Base-by-base conservation (phyloP, 2,888 invertebrate genomes). In the Abrostola tripartita region DNA sequence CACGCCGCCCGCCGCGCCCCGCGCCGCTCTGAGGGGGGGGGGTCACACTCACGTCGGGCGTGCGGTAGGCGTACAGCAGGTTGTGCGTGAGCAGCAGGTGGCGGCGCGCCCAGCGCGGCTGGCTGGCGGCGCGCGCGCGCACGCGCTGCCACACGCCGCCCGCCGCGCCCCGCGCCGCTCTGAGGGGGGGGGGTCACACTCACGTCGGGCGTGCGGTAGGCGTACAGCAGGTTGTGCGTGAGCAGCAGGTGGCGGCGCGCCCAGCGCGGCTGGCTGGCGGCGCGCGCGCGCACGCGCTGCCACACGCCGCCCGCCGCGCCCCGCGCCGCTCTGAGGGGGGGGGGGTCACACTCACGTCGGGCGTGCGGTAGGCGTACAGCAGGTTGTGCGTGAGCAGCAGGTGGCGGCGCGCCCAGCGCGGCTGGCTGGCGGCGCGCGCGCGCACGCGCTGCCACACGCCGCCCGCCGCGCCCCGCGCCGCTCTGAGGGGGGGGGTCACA, bases 201-300 rank as follows among this genome's bases (percentile, higher is more conserved):
- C 36, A 72, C 76, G 52, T 74, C 50, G 4, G 84, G 81, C 58
- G 82, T 68, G 59, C 85, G 82, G 84, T 86, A 92, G 5, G 92
- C 92, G 86, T 90, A 90, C 12, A 92, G 89, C 85, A 87, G 79
- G 85, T 83, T 83, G 86, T 90, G 88, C 70, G 88, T 81, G 58
- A 92, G 89, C 86, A 92, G 85, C 85, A 91, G 87, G 69, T 85
- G 83, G 6, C 91, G 85, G 36, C 82, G 83, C 74, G 87, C 88
- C 91, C 91, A 91, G 80, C 88, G 88, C 79, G 83, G 74, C 66
- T 53, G 70, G 53, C 49, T 40, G 42, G 59, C 73, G 53, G 37
- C 63, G 24, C 84, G 75, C 58, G 82, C 83, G 0, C 86, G 85
- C 81, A 87, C 87, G 8, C 88, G 84, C 83, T 90, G 88, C 86